A percentile compares a stretch with the other conserved stretches of the same genome.
phyloP scores from a whole-genome alignment of 2,888 invertebrate species.

The Philereme transversata region DNA sequence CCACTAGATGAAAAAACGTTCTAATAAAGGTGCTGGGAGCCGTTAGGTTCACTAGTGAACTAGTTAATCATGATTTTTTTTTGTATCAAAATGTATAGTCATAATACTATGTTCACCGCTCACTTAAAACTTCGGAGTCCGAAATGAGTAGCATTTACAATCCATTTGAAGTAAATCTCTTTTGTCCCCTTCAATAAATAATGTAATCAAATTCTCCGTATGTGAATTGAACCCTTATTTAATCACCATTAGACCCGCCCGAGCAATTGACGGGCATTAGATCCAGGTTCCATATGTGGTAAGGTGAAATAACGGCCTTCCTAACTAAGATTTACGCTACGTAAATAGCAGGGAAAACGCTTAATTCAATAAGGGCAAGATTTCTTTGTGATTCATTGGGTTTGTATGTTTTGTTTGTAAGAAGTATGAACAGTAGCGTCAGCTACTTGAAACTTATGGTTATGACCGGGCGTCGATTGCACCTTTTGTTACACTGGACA shows the following conservation, averaged over 20 bases:
- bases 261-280: constrained; percentile 50
- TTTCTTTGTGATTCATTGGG: constrained; percentile 12
- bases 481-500: too few relatives aligned
- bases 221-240: constrained; percentile 49
- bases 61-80: not conserved
- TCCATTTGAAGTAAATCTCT: constrained; percentile 31
- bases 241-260: constrained; percentile 53
- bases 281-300: constrained; percentile 34
- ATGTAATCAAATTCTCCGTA: constrained; percentile 38
- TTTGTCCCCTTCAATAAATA: constrained; percentile 38
- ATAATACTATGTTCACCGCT: not conserved
- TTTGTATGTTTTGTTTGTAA: not conserved
- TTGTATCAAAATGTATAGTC: not conserved
- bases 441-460: too few relatives aligned
- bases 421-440: too few relatives aligned
- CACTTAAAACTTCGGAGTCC: not conserved
- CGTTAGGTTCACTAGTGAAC: too few relatives aligned
- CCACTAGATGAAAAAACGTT: too few relatives aligned
- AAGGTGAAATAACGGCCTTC: constrained; percentile 35
- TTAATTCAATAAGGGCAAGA: constrained; percentile 23
- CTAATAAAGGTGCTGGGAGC: too few relatives aligned
- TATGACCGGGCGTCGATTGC: too few relatives aligned
- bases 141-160: constrained; percentile 13
- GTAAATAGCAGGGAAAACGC: constrained; percentile 24
- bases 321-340: constrained; percentile 41